Evolutionary conservation across 2,113 vertebrate species (phyloP), one percentile per base, ranked within the genome.

Genomic region (Cervus canadensis): DNA sequence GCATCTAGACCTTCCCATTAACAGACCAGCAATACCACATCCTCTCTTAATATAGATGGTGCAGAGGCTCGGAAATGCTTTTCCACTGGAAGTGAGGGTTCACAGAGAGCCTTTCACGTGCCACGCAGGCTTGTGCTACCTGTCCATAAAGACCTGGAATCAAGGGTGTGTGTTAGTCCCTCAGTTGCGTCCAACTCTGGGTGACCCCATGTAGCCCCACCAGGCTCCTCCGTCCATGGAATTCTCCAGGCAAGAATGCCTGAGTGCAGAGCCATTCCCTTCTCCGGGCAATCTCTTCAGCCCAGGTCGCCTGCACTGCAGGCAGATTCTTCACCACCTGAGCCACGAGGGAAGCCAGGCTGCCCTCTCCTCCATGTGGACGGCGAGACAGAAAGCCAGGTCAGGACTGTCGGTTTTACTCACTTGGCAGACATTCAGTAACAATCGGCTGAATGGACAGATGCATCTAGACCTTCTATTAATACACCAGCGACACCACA

Each of bases 21-120:
- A 2, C 2, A 9, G 19, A 40, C 71, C 71, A 43, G 71, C 1
- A 2, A 36, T 30, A 28, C 1, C 21, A 1, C 0, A 25, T 17
- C 19, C 48, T 82, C 64, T 36, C n/a, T 64, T 78, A 92, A 84
- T 23, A 76, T 0, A 93, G 48, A 81, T 4, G 26, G 64, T 10
- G 2, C 64, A 71, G 64, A 71, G 64, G 64, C 30, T 83, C n/a
- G 23, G 52, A 94, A 94, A 79, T 57, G 36, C 60, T 91, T 16
- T 64, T 71, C 60, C 48, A 15, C 40, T 23, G 28, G 11, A 59
- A 89, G 67, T 21, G 30, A 91, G 5, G 0, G 33, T 50, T 87
- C 14, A 15, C n/a, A 36, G 2, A 28, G 14, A 62, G 40, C 7
- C 21, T 74, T 25, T 25, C 36, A 13, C 10, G 0, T 74, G 11